phyloP scores from a whole-genome alignment of 2,113 vertebrate genomes.

The Stomatorhinus ivindoensis region DNA sequence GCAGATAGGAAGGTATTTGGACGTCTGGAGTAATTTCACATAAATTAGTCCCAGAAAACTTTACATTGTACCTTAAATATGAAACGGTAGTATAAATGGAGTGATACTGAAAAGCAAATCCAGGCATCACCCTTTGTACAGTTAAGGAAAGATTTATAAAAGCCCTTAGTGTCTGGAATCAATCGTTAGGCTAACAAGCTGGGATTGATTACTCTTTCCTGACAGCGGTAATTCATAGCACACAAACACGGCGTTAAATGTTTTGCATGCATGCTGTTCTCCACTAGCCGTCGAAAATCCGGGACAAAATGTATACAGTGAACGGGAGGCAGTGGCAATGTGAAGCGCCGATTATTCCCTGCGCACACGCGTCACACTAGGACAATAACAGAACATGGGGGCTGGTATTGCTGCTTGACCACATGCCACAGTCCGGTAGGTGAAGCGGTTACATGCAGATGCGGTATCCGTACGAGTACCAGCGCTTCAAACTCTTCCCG shows the following conservation, averaged over 20 bases:
- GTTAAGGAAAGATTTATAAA: slow-evolving; percentile 20
- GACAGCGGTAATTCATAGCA: neutral
- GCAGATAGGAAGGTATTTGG: neutral
- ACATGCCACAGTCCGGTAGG: neutral
- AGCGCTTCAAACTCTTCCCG: neutral
- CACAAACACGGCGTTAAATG: neutral
- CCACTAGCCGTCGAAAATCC: neutral
- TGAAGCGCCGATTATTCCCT: neutral
- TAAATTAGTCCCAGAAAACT: neutral
- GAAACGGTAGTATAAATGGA: neutral
- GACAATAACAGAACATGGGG: neutral
- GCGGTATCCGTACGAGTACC: neutral
- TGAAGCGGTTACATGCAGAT: neutral
- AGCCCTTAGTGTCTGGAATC: slow-evolving; percentile 35
- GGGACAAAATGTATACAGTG: neutral
- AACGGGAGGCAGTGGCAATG: neutral
- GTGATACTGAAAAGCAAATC: neutral
- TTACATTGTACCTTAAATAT: neutral
- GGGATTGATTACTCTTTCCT: slow-evolving; percentile 30
- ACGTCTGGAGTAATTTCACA: neutral
- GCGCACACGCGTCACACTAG: neutral
- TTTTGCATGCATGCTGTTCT: neutral
- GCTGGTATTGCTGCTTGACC: neutral
- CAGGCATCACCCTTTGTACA: slow-evolving; percentile 9
- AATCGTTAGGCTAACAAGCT: slow-evolving; percentile 27